Evolutionary conservation across 2,888 invertebrate species (phyloP).

Genomic region (Polia nebulosa): DNA sequence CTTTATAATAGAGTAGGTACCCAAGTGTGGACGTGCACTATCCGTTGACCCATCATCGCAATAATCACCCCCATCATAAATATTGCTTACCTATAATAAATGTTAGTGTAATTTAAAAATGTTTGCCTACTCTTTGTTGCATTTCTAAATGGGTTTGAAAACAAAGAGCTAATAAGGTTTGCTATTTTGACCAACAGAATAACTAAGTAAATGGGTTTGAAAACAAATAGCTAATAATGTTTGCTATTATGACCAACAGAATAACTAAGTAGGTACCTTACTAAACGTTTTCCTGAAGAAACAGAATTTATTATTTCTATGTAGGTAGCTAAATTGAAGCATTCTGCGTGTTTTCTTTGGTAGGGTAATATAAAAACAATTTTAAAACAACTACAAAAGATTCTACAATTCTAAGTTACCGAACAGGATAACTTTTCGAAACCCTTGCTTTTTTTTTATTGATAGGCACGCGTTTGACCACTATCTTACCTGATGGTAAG

Average conservation of each 20-base stretch:
- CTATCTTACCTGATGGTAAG: too few species aligned
- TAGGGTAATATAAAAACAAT: too few species aligned
- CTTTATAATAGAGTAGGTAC: too few species aligned
- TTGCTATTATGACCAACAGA: not conserved
- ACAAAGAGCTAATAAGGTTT: slow-evolving; percentile 21
- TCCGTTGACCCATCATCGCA: slow-evolving; percentile 11
- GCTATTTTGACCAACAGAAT: slow-evolving; percentile 6
- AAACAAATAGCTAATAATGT: too few species aligned
- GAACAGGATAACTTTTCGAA: too few species aligned
- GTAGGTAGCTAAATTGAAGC: not conserved
- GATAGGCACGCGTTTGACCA: too few species aligned
- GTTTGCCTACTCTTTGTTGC: slow-evolving; percentile 38
- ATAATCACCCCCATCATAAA: slow-evolving; percentile 18
- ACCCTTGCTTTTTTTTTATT: too few species aligned
- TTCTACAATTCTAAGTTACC: too few species aligned
- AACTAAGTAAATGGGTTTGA: not conserved
- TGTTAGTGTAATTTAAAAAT: slow-evolving; percentile 36
- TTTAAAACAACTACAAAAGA: too few species aligned
- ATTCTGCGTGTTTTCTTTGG: too few species aligned
- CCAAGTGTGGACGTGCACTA: slow-evolving; percentile 33
- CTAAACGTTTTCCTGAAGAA: not conserved
- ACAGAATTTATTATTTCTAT: not conserved
- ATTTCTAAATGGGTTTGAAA: not conserved
- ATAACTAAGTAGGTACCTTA: not conserved
- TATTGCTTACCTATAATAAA: slow-evolving; percentile 26